These are phyloP conservation scores for Callaeas wilsoni DNA, from an alignment of 2,113 vertebrate species.

Conservation along the genomic window DNA sequence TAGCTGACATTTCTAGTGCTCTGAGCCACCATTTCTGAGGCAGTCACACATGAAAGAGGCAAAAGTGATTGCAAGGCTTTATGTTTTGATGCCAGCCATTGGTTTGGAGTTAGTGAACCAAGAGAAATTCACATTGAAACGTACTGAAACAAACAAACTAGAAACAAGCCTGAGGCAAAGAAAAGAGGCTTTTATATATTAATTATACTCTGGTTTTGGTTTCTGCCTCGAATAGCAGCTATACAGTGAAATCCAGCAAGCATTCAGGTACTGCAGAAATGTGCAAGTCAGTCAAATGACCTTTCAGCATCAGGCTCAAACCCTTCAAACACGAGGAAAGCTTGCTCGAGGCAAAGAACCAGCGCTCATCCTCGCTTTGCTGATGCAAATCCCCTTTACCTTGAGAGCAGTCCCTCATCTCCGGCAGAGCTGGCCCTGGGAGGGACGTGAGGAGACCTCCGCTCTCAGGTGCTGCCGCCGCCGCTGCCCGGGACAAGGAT, in stretches of 20 bases:
- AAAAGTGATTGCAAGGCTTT: background rate
- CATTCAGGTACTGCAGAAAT: constrained; percentile 9
- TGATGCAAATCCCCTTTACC: constrained; percentile 13
- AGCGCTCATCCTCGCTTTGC: background rate
- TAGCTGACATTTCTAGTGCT: background rate
- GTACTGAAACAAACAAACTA: constrained; percentile 50
- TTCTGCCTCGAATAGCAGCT: constrained; percentile 33
- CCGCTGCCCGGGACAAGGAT: background rate
- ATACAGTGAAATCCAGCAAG: constrained; percentile 14
- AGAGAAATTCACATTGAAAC: constrained; percentile 43
- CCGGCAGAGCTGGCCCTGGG: fast-evolving
- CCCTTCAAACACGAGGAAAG: background rate
- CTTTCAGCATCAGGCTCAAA: background rate
- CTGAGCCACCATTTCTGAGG: constrained; percentile 10
- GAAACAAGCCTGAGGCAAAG: constrained; percentile 44
- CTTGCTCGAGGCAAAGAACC: background rate
- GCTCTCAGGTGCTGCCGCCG: background rate
- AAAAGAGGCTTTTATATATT: constrained; percentile 38
- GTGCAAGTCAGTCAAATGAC: background rate
- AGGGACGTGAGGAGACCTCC: fast-evolving
- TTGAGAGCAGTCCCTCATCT: background rate
- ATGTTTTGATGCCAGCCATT: constrained; percentile 28
- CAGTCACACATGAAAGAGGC: background rate
- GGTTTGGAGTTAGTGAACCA: constrained; percentile 40
- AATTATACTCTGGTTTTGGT: constrained; percentile 2